A percentile compares a stretch with the other conserved stretches of the same genome.
phyloP scores from a whole-genome alignment of 2,888 invertebrate species.

The Protonemura montana region DNA sequence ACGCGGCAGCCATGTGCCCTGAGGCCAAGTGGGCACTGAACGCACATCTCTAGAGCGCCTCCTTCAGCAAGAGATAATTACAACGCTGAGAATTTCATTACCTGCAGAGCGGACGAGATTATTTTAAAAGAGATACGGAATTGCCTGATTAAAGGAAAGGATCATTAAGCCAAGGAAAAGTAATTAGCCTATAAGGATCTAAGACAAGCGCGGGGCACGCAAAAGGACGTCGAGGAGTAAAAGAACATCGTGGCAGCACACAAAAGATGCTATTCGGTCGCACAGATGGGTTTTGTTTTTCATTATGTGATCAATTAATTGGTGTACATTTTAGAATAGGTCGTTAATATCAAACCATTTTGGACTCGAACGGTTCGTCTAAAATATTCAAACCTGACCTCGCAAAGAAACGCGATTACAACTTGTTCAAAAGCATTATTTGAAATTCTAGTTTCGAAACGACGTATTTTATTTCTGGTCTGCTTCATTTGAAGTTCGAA shows the following conservation, averaged over 20 bases:
- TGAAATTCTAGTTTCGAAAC: neutral
- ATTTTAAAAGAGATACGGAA: constrained; percentile 62
- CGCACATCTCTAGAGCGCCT: neutral
- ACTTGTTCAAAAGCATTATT: neutral
- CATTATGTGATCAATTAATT: neutral
- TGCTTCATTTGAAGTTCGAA: neutral
- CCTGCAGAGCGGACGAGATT: constrained; percentile 58
- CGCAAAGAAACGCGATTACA: neutral
- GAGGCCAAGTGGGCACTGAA: neutral
- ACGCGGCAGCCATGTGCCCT: neutral
- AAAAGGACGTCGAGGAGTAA: neutral
- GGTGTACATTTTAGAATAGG: neutral
- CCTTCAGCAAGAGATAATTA: constrained; percentile 47
- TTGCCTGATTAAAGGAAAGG: constrained; percentile 62
- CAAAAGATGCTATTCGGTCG: neutral
- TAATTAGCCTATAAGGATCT: constrained; percentile 57
- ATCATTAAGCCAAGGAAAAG: constrained; percentile 62
- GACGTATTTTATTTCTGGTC: neutral
- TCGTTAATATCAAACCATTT: neutral
- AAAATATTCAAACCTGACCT: neutral
- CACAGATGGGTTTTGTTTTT: neutral
- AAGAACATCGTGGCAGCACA: neutral
- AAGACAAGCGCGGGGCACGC: constrained; percentile 20
- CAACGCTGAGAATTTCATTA: constrained; percentile 61
- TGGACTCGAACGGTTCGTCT: neutral